phyloP scores from a whole-genome alignment of 2,797 vertebrate genomes.

The Spinus olivaceus region DNA sequence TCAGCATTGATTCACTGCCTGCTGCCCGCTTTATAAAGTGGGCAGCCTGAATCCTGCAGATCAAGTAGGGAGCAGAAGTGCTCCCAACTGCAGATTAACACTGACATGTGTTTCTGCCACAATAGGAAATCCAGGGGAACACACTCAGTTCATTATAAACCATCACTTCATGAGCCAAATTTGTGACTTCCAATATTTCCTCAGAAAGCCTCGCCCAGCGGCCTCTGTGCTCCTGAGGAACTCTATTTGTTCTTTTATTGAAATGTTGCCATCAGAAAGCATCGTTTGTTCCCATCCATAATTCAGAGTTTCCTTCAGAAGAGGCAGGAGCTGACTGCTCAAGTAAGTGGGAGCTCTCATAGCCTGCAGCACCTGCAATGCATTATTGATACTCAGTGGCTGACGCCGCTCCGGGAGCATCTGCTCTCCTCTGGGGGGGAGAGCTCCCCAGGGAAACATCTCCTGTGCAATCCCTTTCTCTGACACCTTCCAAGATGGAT shows the following conservation, averaged over 20 bases:
- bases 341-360: conserved; percentile 19
- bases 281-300: conserved; percentile 67
- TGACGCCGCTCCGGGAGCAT: neutral
- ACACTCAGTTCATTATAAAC: neutral
- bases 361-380: conserved; percentile 57
- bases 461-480: neutral
- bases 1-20: neutral
- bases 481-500: neutral
- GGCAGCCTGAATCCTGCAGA: neutral
- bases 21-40: neutral
- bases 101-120: neutral
- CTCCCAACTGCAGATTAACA: neutral
- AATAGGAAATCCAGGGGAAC: neutral
- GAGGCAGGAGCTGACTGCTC: conserved; percentile 51
- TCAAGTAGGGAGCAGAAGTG: neutral
- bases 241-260: neutral
- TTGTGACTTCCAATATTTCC: neutral
- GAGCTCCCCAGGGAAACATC: neutral
- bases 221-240: neutral
- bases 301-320: conserved; percentile 60
- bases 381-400: conserved; percentile 54
- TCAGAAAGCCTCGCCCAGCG: neutral
- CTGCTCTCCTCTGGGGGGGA: neutral
- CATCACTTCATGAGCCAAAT: neutral
- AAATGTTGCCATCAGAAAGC: conserved; percentile 48